Evolutionary conservation across 2,888 invertebrate genomes (phyloP).

Genomic region (Plutella xylostella): DNA sequence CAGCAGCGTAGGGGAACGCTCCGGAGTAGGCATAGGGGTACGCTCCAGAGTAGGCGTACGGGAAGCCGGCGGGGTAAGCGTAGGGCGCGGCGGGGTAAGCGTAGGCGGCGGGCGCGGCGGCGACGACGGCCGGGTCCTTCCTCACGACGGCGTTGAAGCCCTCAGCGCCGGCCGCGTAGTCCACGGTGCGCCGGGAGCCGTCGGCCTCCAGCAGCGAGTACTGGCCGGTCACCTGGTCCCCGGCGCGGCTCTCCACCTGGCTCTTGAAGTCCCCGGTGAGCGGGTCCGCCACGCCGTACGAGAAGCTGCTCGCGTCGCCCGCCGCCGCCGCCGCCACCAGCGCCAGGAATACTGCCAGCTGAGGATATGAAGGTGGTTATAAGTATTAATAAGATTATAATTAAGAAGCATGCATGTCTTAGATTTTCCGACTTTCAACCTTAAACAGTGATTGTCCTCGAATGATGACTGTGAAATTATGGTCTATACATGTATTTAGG

Average conservation of each 20-base stretch:
- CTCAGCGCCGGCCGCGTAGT: slow-evolving; percentile 64
- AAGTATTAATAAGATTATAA: too few relatives aligned
- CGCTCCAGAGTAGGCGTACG: slow-evolving; percentile 18
- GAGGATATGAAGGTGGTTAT: too few relatives aligned
- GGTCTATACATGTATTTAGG: too few relatives aligned
- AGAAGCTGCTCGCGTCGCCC: slow-evolving; percentile 48
- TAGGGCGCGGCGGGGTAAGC: slow-evolving; percentile 20
- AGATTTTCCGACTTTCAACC: too few relatives aligned
- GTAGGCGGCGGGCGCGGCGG: slow-evolving; percentile 22
- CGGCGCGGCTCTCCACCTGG: slow-evolving; percentile 61
- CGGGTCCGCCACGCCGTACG: slow-evolving; percentile 67
- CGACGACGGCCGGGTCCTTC: slow-evolving; percentile 52
- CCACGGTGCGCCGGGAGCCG: slow-evolving; percentile 63
- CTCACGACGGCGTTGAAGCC: slow-evolving; percentile 70
- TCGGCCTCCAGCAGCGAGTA: slow-evolving; percentile 67
- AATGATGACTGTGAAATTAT: too few relatives aligned
- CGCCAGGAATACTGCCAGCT: slow-evolving; percentile 45
- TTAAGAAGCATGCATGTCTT: too few relatives aligned
- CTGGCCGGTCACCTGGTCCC: slow-evolving; percentile 62
- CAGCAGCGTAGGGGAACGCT: slow-evolving; percentile 1
- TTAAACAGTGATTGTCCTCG: too few relatives aligned
- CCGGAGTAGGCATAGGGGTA: slow-evolving; percentile 15
- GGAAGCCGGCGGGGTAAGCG: slow-evolving; percentile 12
- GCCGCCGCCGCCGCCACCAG: neutral
- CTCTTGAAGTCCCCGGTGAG: slow-evolving; percentile 68